Evolutionary conservation across 2,113 vertebrate genomes (phyloP), one percentile per base, ranked within the genome.

Genomic region (Emydura subglobosa): DNA sequence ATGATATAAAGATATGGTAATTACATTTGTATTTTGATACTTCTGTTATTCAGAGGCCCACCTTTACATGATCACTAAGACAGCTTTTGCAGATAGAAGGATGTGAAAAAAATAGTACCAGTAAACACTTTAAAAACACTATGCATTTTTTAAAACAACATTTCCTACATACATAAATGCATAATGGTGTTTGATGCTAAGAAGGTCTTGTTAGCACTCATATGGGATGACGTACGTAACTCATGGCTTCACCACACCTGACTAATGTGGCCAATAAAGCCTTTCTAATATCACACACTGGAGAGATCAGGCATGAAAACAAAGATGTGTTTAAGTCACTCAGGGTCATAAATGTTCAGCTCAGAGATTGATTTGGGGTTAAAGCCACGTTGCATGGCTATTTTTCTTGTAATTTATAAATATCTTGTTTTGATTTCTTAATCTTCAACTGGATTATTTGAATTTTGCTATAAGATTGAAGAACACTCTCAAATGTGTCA

Each of bases 1-100:
- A 34, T 72, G n/a, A 72, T 39, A 13, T n/a, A n/a, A 95, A 90
- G 55, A 89, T 21, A 90, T 50, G 27, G 17, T 29, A 86, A 86
- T 54, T 72, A 80, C 3, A 29, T 53, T 72, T 94, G 86, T 94
- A 85, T 8, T 65, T 94, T 86, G 5, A 83, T 80, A 79, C 72
- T 91, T 78, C 21, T 94, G 49, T 88, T 93, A 87, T 90, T 86
- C 44, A 34, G 92, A 83, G 14, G 42, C 55, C 84, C 83, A 14
- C 22, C 31, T 44, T 27, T 85, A 11, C 65, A 9, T 72, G n/a
- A 72, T 25, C 16, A 79, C 10, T 83, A 76, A 10, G 47, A n/a
- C 16, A 79, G 65, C 31, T 90, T 95, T 93, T 87, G 42, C 39
- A 84, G 14, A 21, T 72, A 87, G 14, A 19, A 6, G 1, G 22